These are phyloP conservation scores for Himalopsyche phryganea DNA, from an alignment of 1,140 invertebrate species.

Conservation along the genomic window DNA sequence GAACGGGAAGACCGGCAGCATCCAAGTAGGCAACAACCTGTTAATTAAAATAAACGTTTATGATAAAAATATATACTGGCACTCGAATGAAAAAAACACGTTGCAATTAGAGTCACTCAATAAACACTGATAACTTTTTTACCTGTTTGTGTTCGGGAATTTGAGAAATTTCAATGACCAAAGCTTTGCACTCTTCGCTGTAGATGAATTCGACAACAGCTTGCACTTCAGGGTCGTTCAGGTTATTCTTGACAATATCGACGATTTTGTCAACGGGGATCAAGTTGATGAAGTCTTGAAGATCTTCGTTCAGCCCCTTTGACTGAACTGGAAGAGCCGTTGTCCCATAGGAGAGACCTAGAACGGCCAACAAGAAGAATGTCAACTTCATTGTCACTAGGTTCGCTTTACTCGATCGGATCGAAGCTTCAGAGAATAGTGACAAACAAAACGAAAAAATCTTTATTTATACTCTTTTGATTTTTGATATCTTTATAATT, in stretches of 20 bases:
- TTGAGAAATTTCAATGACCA: slow-evolving; percentile 4
- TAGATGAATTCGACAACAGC: slow-evolving; percentile 8
- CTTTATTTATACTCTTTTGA: too few species aligned
- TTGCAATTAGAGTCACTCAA: too few species aligned
- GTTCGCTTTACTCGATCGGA: background rate
- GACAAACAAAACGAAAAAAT: too few species aligned
- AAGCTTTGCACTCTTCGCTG: slow-evolving; percentile 2
- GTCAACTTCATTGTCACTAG: slow-evolving; percentile 4
- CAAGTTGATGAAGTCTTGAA: slow-evolving; percentile 13
- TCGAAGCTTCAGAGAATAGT: too few species aligned
- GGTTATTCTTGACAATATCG: background rate
- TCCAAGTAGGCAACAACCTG: slow-evolving; percentile 7
- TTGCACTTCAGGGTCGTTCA: slow-evolving; percentile 14
- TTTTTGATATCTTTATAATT: too few species aligned
- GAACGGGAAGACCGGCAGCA: slow-evolving; percentile 8
- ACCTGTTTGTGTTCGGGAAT: slow-evolving; percentile 6
- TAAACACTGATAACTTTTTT: background rate
- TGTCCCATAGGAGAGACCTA: slow-evolving; percentile 11
- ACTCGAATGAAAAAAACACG: too few species aligned
- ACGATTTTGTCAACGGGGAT: slow-evolving; percentile 8
- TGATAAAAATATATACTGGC: too few species aligned
- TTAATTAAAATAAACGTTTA: too few species aligned
- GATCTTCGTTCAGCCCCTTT: background rate
- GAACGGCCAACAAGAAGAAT: slow-evolving; percentile 11
- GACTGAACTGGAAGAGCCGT: background rate